Conservation (phyloP, 2,888 invertebrate species). For the Cerastis leucographa region DNA sequence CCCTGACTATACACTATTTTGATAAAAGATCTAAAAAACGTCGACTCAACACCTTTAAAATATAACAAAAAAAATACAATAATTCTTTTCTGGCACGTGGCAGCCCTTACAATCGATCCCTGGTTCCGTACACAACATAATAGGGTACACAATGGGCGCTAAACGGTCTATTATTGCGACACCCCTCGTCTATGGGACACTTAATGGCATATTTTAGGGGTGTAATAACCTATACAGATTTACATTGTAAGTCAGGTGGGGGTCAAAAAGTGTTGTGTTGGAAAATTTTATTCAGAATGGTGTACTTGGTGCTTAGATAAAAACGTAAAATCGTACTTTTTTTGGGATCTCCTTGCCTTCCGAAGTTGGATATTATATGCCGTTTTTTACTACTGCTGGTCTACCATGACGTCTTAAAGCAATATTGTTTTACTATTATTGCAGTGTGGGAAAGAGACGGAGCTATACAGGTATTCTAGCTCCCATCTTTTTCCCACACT, state of each 20-base stretch:
- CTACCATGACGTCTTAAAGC: no score
- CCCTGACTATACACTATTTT: conserved; percentile 23
- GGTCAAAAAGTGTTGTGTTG: not conserved
- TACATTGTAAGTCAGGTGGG: conserved; percentile 18
- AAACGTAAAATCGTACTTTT: no score
- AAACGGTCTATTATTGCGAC: conserved; percentile 60
- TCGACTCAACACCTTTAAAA: conserved; percentile 17
- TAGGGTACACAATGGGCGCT: conserved; percentile 52
- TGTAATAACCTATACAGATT: conserved; percentile 13
- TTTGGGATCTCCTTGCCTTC: not conserved
- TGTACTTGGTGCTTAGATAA: not conserved
- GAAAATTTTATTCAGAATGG: not conserved
- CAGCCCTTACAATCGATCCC: conserved; percentile 60
- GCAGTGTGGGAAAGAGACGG: no score
- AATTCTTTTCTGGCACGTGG: conserved; percentile 25
- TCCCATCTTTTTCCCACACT: no score
- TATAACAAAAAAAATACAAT: conserved; percentile 8
- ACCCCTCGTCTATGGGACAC: conserved; percentile 27
- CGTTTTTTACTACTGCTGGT: not conserved
- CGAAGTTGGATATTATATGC: not conserved
- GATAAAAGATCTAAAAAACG: conserved; percentile 2
- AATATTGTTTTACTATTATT: no score
- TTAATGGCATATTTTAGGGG: conserved; percentile 27
- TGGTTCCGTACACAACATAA: conserved; percentile 51
- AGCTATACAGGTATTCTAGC: no score